Conservation (phyloP, 64 coral and sea anemone genomes). For the Catalaphyllia jardinei region DNA sequence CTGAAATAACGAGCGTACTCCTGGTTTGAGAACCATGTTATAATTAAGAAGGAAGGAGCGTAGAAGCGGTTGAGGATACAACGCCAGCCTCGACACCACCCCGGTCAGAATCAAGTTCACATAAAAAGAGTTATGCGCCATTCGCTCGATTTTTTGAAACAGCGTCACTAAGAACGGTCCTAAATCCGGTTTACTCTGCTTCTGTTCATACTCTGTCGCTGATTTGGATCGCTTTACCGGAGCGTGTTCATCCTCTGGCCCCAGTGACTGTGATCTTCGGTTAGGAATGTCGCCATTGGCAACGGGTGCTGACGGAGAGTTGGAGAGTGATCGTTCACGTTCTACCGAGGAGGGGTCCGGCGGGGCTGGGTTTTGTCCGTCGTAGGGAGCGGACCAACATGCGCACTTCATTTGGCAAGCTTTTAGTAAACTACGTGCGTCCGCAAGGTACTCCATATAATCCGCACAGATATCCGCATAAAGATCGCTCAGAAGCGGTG, state of each 20-base stretch:
- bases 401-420: constrained; percentile 74
- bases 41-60: constrained; percentile 97
- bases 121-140: constrained; percentile 94
- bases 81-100: constrained; percentile 76
- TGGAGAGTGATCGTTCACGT: constrained; percentile 37
- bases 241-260: neutral
- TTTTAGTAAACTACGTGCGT: constrained; percentile 71
- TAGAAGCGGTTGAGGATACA: constrained; percentile 93
- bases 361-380: constrained; percentile 70
- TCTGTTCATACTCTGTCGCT: constrained; percentile 49
- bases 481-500: constrained; percentile 22
- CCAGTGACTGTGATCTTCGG: constrained; percentile 19
- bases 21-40: constrained; percentile 95
- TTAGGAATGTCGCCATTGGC: constrained; percentile 67
- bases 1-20: constrained; percentile 94
- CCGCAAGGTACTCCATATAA: constrained; percentile 89
- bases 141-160: constrained; percentile 92
- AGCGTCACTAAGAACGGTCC: constrained; percentile 82
- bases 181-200: constrained; percentile 43
- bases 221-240: constrained; percentile 57
- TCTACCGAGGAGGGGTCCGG: constrained; percentile 16
- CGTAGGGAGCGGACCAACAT: constrained; percentile 86
- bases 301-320: constrained; percentile 9
- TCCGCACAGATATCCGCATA: constrained; percentile 64
- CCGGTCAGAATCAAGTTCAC: constrained; percentile 93